Percentiles rank a stretch among this genome's conserved stretches.
phyloP scores from a whole-genome alignment of 2,797 vertebrate species.

The Austrolebias charrua region DNA sequence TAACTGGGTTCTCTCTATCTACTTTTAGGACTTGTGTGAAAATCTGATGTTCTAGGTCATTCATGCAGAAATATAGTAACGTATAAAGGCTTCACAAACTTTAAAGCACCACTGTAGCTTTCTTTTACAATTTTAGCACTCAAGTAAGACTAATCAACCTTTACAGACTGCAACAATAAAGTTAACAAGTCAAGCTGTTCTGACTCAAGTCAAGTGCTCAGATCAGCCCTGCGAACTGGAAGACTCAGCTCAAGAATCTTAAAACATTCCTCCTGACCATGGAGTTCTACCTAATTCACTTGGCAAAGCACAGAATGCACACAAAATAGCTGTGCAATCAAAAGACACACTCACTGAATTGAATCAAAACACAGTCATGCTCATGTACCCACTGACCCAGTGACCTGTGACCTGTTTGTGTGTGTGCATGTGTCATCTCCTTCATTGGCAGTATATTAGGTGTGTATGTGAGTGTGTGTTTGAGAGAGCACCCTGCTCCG shows the following conservation, averaged over 20 bases:
- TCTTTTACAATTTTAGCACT: accelerated
- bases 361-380: slow-evolving; percentile 36
- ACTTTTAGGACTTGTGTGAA: no score
- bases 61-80: no score
- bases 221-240: slow-evolving; percentile 34
- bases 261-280: slow-evolving; percentile 68
- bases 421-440: slow-evolving; percentile 28
- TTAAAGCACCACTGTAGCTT: neutral
- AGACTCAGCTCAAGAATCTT: slow-evolving; percentile 49
- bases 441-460: slow-evolving; percentile 15
- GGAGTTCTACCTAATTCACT: slow-evolving; percentile 62
- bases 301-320: slow-evolving; percentile 31
- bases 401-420: slow-evolving; percentile 45
- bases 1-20: no score
- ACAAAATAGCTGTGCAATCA: slow-evolving; percentile 59
- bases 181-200: slow-evolving; percentile 8
- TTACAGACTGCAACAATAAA: neutral
- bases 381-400: slow-evolving; percentile 49
- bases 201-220: slow-evolving; percentile 12
- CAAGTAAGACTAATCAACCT: neutral
- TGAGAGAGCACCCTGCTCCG: slow-evolving; percentile 31
- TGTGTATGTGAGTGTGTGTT: slow-evolving; percentile 9
- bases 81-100: no score
- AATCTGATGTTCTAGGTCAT: no score
- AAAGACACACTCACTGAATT: slow-evolving; percentile 25